A percentile compares a stretch with the other conserved stretches of the same genome.
These are phyloP conservation scores for Hydroisotoma schaefferi DNA, from an alignment of 2,888 invertebrate species.

Conservation along the genomic window DNA sequence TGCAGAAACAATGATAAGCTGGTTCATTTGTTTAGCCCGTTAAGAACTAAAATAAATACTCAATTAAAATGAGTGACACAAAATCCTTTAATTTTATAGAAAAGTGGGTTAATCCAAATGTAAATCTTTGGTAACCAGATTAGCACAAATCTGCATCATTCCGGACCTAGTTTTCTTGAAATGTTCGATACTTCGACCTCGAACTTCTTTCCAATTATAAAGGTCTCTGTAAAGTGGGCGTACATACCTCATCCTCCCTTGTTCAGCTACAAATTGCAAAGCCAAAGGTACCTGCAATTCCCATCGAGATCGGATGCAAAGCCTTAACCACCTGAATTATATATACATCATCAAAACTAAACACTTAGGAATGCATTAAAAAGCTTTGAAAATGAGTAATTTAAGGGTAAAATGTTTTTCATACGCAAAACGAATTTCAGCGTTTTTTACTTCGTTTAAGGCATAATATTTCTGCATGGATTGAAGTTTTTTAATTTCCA, in stretches of 20 bases:
- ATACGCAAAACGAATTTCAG: constrained; percentile 66
- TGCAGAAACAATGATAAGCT: no score
- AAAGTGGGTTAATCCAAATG: no score
- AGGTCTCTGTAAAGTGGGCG: constrained; percentile 59
- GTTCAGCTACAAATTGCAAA: constrained; percentile 72
- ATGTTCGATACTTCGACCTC: constrained; percentile 66
- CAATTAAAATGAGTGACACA: no score
- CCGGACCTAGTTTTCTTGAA: constrained; percentile 65
- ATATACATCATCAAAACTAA: constrained; percentile 41
- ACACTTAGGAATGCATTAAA: background rate
- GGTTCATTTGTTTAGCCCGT: no score
- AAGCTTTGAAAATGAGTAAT: background rate
- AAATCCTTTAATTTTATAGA: no score
- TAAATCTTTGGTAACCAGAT: constrained; percentile 72
- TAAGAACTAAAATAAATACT: no score
- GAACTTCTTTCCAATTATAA: constrained; percentile 71
- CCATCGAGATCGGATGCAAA: constrained; percentile 72
- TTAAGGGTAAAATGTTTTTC: no score
- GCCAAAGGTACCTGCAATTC: constrained; percentile 63
- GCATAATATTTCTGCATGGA: constrained; percentile 64
- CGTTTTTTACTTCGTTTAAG: constrained; percentile 65
- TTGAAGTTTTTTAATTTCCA: constrained; percentile 60
- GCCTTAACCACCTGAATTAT: constrained; percentile 67
- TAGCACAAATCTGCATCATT: constrained; percentile 81
- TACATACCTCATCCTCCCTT: constrained; percentile 81